Percentiles rank a stretch among this genome's conserved stretches.
Evolutionary conservation across 2,888 invertebrate species (phyloP).

Genomic region (Diplolepis rosae): DNA sequence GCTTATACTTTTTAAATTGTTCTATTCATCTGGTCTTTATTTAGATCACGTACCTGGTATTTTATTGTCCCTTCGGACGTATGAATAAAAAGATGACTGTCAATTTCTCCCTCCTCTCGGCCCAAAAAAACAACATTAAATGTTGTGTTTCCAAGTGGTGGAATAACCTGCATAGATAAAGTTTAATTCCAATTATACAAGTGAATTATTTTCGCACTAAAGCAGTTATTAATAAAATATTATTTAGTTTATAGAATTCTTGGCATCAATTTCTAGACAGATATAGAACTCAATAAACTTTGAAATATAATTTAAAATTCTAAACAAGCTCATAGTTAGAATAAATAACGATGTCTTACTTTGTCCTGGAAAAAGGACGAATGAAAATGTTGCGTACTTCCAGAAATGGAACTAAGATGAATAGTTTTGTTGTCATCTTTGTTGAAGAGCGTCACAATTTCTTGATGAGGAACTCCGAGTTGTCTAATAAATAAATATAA

Average conservation of each 20-base stretch:
- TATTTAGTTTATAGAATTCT: not conserved
- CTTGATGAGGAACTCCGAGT: constrained; percentile 90
- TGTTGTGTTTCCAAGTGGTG: constrained; percentile 93
- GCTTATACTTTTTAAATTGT: too few relatives aligned
- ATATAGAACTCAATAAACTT: too few relatives aligned
- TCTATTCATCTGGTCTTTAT: constrained; percentile 1
- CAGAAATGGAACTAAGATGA: constrained; percentile 94
- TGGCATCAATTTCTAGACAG: too few relatives aligned
- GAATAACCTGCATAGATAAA: constrained; percentile 81
- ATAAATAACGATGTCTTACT: constrained; percentile 75
- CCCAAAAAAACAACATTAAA: constrained; percentile 98
- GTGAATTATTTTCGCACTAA: not conserved
- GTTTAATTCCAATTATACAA: not conserved
- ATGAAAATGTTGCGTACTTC: constrained; percentile 95
- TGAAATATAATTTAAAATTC: too few relatives aligned
- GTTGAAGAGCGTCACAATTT: constrained; percentile 91
- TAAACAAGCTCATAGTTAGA: too few relatives aligned
- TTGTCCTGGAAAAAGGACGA: constrained; percentile 97
- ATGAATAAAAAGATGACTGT: constrained; percentile 93
- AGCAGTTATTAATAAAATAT: not conserved
- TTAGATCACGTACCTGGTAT: constrained; percentile 80
- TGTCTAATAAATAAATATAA: constrained; percentile 77
- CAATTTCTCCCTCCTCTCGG: constrained; percentile 89
- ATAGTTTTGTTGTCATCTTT: constrained; percentile 89
- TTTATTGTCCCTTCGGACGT: constrained; percentile 94